Conservation (phyloP, 1,140 invertebrate genomes). For the Drosophila ogumai region DNA sequence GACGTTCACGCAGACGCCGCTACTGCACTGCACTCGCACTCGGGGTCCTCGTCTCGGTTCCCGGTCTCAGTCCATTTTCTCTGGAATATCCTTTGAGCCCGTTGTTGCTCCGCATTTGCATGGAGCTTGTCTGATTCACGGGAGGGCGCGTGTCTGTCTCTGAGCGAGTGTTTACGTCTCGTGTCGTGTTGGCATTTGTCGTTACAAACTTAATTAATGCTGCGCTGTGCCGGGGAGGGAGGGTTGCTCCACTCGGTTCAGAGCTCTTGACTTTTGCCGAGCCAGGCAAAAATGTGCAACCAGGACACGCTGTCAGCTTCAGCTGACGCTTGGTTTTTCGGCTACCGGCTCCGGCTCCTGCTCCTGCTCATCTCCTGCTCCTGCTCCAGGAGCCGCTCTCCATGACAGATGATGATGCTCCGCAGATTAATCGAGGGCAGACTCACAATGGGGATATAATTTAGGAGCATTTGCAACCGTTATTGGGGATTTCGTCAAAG, state of each 20-base stretch:
- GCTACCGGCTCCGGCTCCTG: conserved; percentile 8
- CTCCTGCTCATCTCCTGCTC: not conserved
- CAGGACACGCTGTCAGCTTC: conserved; percentile 62
- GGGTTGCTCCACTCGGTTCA: not conserved
- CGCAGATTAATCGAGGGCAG: conserved; percentile 32
- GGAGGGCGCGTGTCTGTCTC: conserved; percentile 37
- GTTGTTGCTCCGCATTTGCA: conserved; percentile 56
- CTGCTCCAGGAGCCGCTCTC: not conserved
- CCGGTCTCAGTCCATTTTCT: conserved; percentile 4
- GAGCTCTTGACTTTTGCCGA: conserved; percentile 66
- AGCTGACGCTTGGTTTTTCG: conserved; percentile 48
- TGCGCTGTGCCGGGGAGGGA: conserved; percentile 40
- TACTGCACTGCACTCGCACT: conserved; percentile 14
- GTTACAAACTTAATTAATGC: conserved; percentile 78
- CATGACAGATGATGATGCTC: conserved; percentile 1
- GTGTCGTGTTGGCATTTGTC: conserved; percentile 73
- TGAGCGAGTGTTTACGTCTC: conserved; percentile 45
- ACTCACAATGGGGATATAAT: conserved; percentile 29
- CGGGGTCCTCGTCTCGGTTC: not conserved
- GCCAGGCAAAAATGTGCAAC: conserved; percentile 48
- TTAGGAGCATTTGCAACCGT: conserved; percentile 25
- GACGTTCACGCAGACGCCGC: conserved; percentile 56
- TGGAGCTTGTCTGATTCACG: conserved; percentile 48
- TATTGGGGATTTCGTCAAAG: conserved; percentile 28
- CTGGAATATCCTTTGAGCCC: conserved; percentile 54